Evolutionary conservation across 1,140 invertebrate genomes (phyloP).

Genomic region (Drosophila kohkoa): DNA sequence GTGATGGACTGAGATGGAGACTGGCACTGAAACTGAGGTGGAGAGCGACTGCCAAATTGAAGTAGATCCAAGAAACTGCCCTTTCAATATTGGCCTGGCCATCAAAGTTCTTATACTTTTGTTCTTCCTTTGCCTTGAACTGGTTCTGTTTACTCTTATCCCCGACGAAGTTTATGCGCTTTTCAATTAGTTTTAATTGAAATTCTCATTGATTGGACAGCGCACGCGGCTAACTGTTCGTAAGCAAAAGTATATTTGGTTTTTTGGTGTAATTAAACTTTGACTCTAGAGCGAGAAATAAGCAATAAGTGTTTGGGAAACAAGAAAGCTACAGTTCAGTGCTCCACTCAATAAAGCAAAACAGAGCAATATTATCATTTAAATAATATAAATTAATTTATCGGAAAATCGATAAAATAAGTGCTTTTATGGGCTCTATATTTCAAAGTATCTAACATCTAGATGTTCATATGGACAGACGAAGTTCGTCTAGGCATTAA

Average conservation of each 20-base stretch:
- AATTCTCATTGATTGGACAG: constrained; percentile 57
- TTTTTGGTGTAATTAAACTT: constrained; percentile 71
- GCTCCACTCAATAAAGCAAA: too few species aligned
- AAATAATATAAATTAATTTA: too few species aligned
- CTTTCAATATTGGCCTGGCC: constrained; percentile 50
- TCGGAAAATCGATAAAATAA: too few species aligned
- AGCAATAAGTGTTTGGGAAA: background rate
- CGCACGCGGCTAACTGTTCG: background rate
- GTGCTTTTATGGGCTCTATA: too few species aligned
- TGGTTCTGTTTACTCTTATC: constrained; percentile 63
- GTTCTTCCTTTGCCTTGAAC: constrained; percentile 25
- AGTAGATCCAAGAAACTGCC: constrained; percentile 25
- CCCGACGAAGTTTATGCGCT: constrained; percentile 67
- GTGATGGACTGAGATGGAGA: too few species aligned
- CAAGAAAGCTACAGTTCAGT: too few species aligned
- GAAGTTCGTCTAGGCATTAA: too few species aligned
- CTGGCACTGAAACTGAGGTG: too few species aligned
- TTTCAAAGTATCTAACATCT: too few species aligned
- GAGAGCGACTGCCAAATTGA: constrained; percentile 4
- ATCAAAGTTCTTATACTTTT: constrained; percentile 52
- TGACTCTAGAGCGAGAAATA: background rate
- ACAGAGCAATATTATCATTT: too few species aligned
- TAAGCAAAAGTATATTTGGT: constrained; percentile 41
- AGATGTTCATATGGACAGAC: too few species aligned
- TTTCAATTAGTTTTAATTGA: constrained; percentile 83